Conservation (phyloP, 2,113 vertebrate genomes). For the Meles meles region DNA sequence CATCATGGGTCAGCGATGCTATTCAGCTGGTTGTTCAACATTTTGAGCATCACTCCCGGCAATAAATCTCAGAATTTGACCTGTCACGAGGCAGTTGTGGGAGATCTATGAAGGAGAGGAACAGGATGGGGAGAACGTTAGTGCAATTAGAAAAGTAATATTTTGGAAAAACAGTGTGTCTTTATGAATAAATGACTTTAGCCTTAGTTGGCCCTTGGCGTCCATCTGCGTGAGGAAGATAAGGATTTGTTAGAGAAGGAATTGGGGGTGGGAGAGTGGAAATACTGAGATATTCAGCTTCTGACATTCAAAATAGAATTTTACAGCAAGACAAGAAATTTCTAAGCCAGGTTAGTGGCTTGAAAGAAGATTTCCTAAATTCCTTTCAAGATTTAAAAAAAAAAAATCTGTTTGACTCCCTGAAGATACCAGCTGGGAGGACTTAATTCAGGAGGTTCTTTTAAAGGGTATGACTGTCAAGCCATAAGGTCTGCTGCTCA, state of each 20-base stretch:
- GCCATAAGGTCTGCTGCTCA: neutral
- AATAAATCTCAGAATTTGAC: neutral
- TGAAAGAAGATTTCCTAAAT: constrained; percentile 31
- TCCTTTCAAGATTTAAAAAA: neutral
- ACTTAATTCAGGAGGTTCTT: neutral
- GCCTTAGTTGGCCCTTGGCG: neutral
- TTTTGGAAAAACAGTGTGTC: neutral
- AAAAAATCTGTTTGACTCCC: neutral
- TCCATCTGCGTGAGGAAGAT: neutral
- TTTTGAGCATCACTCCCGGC: neutral
- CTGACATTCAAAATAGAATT: constrained; percentile 15
- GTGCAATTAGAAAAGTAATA: neutral
- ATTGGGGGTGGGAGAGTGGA: rapidly evolving
- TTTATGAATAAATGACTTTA: constrained; percentile 8
- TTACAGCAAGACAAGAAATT: constrained; percentile 3
- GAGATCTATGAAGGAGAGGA: neutral
- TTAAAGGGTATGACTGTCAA: neutral
- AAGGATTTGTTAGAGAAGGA: constrained; percentile 14
- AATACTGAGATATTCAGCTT: neutral
- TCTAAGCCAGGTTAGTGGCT: neutral
- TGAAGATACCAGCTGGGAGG: neutral
- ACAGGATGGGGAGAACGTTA: neutral
- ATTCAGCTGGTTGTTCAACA: neutral
- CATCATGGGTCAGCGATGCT: neutral
- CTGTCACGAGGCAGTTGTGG: neutral